Evolutionary conservation across 2,888 invertebrate genomes (phyloP), one percentile per base, ranked within the genome.

Genomic region (Eupeodes luniger): DNA sequence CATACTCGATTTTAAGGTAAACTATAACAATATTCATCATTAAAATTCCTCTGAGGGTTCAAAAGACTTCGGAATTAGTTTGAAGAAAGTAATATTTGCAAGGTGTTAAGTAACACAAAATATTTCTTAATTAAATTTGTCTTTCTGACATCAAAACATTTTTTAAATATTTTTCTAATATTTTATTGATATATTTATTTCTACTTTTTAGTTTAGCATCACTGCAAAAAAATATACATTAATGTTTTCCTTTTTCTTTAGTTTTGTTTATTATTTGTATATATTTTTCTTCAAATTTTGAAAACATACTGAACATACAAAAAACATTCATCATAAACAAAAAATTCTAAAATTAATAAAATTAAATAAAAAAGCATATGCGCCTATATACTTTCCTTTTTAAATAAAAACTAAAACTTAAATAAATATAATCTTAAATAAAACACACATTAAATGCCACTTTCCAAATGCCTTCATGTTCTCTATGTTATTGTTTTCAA

Each of bases 401-500:
- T 84, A 75, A 84, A 81, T 66, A 59, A 81, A 74, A 80, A 74
- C 51, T 64, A 77, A 77, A 85, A 81, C 36, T 85, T 85, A 87
- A 87, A 83, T 76, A 81, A 74, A 75, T 59, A 66, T 82, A 40
- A 74, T 78, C 61, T 86, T 81, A 87, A 87, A 87, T 78, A 75
- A 87, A 69, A 85, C 76, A 75, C 74, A 88, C 77, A 84, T 86
- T 81, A 85, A 85, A 88, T 61, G 88, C 85, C 81, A 88, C 78
- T 88, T 81, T 88, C 75, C 77, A 88, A 88, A 85, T 88, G 88
- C 88, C 88, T 88, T 88, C 88, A 88, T 88, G 88, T 88, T 88
- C 88, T 88, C 84, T 88, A 88, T 88, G 88, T 88, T 88, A 74
- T 88, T 88, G 34, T 88, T 84, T 88, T 81, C n/a, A 40, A 75